Evolutionary conservation across 2,113 vertebrate genomes (phyloP).

Genomic region (Mandrillus leucophaeus): DNA sequence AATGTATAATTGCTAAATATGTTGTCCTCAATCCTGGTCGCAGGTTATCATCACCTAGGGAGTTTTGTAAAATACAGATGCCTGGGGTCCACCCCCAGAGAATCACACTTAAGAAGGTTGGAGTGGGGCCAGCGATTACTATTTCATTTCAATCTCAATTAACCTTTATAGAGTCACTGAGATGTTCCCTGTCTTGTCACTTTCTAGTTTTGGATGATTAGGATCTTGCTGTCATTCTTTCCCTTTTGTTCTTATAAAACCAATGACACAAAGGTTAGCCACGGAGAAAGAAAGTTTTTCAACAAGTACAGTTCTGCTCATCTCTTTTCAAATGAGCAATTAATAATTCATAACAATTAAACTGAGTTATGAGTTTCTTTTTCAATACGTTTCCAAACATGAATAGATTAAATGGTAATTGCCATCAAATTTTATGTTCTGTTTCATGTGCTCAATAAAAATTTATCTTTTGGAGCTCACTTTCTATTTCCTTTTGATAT

Average conservation of each 20-base stretch:
- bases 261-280: slow-evolving; percentile 74
- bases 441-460: slow-evolving; percentile 85
- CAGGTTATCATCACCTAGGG: background rate
- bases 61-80: background rate
- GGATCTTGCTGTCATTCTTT: slow-evolving; percentile 63
- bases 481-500: slow-evolving; percentile 83
- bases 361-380: slow-evolving; percentile 81
- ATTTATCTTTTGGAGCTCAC: slow-evolving; percentile 83
- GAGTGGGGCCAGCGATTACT: background rate
- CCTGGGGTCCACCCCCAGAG: background rate
- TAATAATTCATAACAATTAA: slow-evolving; percentile 87
- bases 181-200: slow-evolving; percentile 59
- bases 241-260: slow-evolving; percentile 70
- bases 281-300: slow-evolving; percentile 69
- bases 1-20: background rate
- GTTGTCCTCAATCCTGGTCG: background rate
- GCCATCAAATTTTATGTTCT: slow-evolving; percentile 86
- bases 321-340: slow-evolving; percentile 79
- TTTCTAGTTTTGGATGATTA: slow-evolving; percentile 42
- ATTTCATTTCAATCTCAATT: slow-evolving; percentile 67
- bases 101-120: background rate
- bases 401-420: slow-evolving; percentile 86
- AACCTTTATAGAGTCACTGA: slow-evolving; percentile 55
- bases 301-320: slow-evolving; percentile 67
- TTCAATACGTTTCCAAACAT: slow-evolving; percentile 82